Evolutionary conservation across 2,888 invertebrate genomes (phyloP), one percentile per base, ranked within the genome.

Genomic region (Eremobia ochroleuca): DNA sequence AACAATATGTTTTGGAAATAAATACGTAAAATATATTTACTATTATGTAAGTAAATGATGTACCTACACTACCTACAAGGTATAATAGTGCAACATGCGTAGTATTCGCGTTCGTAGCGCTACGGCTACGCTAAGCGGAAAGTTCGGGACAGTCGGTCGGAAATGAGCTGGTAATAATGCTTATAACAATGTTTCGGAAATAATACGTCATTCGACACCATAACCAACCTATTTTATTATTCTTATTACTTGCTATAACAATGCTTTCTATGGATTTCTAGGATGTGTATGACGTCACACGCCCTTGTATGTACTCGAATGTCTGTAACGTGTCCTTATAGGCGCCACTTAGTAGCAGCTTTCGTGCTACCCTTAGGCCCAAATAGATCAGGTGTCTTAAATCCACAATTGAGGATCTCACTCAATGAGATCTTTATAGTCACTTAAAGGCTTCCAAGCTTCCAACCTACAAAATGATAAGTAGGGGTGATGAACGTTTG

Each of bases 201-300:
- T 76, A 76, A 65, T 31, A 71, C 34, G 40, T 55, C 52, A 77
- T 83, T 67, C 40, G 37, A 31, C 25, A 82, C 28, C 18, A 6
- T n/a, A 28, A 34, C 40, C 28, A 28, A 34, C 40, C 28, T 28
- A 34, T 52, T 76, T 76, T 21, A 82, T 49, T 68, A 59, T 67
- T n/a, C n/a, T n/a, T 81, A 55, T 78, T 49, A 62, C 31, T 70
- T 73, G 68, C 64, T 73, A 67, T 31, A 21, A 55, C 62, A 61
- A 73, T 34, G 72, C 69, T 76, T 67, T 62, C 62, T 70, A 79
- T 83, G 46, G 61, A 46, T 81, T 71, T 31, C 40, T 55, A 73
- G 55, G 64, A 68, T 69, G 49, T 37, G 73, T 72, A 34, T 88
- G 77, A 80, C 83, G 80, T 80, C 77, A 83, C n/a, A 69, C 67